phyloP scores from a whole-genome alignment of 2,888 invertebrate species.

The Herminia tarsipennalis region DNA sequence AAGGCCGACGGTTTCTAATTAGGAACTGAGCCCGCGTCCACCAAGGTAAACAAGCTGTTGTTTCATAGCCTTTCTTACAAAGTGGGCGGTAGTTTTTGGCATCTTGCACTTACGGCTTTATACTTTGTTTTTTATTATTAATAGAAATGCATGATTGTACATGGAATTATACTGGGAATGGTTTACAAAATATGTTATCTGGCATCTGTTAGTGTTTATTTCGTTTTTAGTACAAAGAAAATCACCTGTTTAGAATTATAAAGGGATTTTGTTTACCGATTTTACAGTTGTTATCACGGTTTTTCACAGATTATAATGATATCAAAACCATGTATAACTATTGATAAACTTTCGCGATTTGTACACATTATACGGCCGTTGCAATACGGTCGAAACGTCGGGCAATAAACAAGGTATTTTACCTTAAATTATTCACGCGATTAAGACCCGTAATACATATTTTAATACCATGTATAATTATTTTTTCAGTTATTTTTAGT shows the following conservation, averaged over 20 bases:
- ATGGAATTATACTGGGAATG: too few relatives aligned
- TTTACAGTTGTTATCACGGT: not conserved
- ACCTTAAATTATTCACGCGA: too few relatives aligned
- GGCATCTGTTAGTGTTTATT: not conserved
- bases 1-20: constrained; percentile 48
- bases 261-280: not conserved
- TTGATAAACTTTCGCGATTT: too few relatives aligned
- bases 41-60: constrained; percentile 57
- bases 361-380: too few relatives aligned
- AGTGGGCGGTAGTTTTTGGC: constrained; percentile 31
- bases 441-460: not conserved
- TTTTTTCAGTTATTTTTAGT: constrained; percentile 14
- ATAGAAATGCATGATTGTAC: constrained; percentile 6
- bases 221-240: not conserved
- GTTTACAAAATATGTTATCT: too few relatives aligned
- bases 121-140: constrained; percentile 11
- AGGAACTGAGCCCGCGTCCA: constrained; percentile 56
- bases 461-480: not conserved
- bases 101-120: constrained; percentile 13
- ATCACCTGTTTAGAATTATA: not conserved
- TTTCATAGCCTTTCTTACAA: constrained; percentile 22
- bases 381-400: too few relatives aligned
- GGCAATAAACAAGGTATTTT: too few relatives aligned
- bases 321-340: too few relatives aligned
- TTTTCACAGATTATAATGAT: not conserved